Conservation (phyloP, 2,113 vertebrate species). For the Gadus chalcogrammus region DNA sequence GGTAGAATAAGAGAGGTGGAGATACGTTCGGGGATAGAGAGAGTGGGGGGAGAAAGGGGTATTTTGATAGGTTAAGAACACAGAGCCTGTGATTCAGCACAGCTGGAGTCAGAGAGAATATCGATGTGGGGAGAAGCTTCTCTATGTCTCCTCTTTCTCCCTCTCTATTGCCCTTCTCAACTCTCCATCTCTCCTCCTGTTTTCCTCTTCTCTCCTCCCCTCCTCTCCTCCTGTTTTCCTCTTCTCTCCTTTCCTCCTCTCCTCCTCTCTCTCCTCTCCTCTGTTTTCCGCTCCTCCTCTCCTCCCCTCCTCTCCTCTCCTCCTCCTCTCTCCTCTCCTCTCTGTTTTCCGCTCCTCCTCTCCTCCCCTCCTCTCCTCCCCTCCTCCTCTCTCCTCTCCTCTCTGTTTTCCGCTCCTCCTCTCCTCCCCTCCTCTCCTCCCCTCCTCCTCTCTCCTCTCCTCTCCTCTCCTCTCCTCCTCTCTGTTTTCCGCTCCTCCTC, state of each 20-base stretch:
- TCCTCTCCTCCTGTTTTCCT: too few relatives aligned
- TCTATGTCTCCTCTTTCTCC: slow-evolving; percentile 34
- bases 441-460: too few relatives aligned
- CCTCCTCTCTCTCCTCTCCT: neutral
- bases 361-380: too few relatives aligned
- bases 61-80: slow-evolving; percentile 63
- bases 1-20: neutral
- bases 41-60: slow-evolving; percentile 15
- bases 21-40: neutral
- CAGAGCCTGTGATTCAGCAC: slow-evolving; percentile 55
- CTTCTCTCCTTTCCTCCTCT: too few relatives aligned
- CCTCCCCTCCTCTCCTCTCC: too few relatives aligned
- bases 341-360: slow-evolving; percentile 46
- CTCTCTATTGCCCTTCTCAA: too few relatives aligned
- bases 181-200: too few relatives aligned
- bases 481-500: slow-evolving; percentile 46
- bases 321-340: too few relatives aligned
- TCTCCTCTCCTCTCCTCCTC: neutral
- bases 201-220: too few relatives aligned
- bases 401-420: too few relatives aligned
- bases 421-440: too few relatives aligned
- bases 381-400: too few relatives aligned
- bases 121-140: slow-evolving; percentile 54
- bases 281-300: slow-evolving; percentile 46
- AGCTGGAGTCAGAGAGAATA: slow-evolving; percentile 54